Base-by-base conservation (phyloP, 2,888 invertebrate species). In the Dascillus cervinus region DNA sequence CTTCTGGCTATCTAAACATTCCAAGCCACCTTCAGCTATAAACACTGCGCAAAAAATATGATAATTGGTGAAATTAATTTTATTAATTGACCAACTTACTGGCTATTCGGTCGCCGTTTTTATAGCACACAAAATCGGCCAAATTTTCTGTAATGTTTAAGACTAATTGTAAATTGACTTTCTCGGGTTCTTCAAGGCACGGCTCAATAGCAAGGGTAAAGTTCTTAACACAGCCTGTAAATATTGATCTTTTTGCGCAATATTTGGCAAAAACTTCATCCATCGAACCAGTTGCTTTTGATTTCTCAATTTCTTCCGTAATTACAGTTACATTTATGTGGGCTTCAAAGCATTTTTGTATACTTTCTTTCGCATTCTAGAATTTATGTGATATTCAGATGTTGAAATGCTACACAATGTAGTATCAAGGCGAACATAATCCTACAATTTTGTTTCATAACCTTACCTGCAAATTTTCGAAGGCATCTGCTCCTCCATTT, bases 61-160 rank as follows among this genome's bases (percentile, higher is more conserved):
- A 13, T 15, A 12, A 11, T 13, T 13, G 4, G 3, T 11, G 4
- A 3, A 8, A 3, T 6, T 32, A 27, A 11, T 11, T 1, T 4
- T 15, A 2, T 8, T 4, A 5, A 12, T n/a, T n/a, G n/a, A 15
- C 3, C 11, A 19, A 72, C 79, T 71, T 60, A 83, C 83, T 65
- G 1, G 87, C 86, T 49, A 88, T 81, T 46, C 86, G 75, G 56
- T 87, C 86, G 4, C 87, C 87, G 47, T 85, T 83, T 49, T 86
- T 85, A 51, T 71, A 77, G 55, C 88, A 88, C 12, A 82, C 66
- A 55, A 88, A 88, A 43, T 78, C 74, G 0, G 79, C 65, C 1
- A 87, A 63, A 40, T 81, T 79, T 19, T 79, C 72, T 0, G 83
- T 71, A 19, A 85, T 75, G 44, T 82, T 80, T 52, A 76, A 65